A percentile compares a stretch with the other conserved stretches of the same genome.
phyloP scores from a whole-genome alignment of 1,140 invertebrate genomes.

The Phenacoccus solenopsis region DNA sequence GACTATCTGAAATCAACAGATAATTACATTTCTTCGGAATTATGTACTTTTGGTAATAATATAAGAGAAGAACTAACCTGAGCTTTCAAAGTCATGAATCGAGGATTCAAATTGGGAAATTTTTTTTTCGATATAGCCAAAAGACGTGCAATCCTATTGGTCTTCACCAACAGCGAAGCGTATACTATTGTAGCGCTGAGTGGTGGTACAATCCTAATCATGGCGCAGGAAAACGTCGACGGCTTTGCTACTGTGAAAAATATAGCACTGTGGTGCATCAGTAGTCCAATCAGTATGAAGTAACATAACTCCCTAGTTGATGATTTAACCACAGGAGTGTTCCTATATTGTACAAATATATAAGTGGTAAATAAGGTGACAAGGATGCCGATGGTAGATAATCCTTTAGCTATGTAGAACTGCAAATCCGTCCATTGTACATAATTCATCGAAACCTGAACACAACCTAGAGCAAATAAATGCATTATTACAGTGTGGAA shows the following conservation, averaged over 20 bases:
- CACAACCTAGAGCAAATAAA: not conserved
- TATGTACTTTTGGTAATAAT: not conserved
- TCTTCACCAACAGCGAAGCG: constrained; percentile 79
- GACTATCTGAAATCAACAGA: not conserved
- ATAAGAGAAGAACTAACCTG: not conserved
- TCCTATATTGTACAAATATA: constrained; percentile 50
- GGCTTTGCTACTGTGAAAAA: constrained; percentile 63
- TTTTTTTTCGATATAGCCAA: constrained; percentile 80
- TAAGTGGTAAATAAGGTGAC: constrained; percentile 42
- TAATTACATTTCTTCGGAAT: not conserved
- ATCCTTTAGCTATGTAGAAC: constrained; percentile 43
- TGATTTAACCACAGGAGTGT: constrained; percentile 56
- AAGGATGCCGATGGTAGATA: constrained; percentile 46
- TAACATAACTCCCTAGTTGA: constrained; percentile 54
- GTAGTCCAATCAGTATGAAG: constrained; percentile 49
- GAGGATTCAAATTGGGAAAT: constrained; percentile 82
- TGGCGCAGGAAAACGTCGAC: constrained; percentile 47
- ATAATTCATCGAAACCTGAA: not conserved
- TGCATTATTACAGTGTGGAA: too few species aligned
- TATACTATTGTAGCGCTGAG: constrained; percentile 88
- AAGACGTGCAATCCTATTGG: constrained; percentile 80
- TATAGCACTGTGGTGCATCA: constrained; percentile 40
- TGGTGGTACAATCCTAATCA: constrained; percentile 51
- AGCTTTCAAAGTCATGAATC: constrained; percentile 59
- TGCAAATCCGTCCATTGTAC: constrained; percentile 30